Conservation (phyloP, 2,113 vertebrate species). For the Peromyscus maniculatus region DNA sequence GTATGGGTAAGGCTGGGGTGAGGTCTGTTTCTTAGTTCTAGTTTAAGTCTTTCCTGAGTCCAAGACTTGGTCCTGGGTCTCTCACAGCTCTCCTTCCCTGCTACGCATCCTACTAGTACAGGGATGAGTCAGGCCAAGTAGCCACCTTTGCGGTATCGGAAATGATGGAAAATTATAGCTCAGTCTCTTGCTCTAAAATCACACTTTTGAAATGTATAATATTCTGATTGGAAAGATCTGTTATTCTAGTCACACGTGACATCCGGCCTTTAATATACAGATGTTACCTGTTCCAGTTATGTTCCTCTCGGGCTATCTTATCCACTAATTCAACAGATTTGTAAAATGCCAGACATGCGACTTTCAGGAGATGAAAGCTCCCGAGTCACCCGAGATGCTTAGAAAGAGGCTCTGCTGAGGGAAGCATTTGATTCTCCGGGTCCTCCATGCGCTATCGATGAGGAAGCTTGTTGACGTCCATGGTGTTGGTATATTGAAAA, state of each 20-base stretch:
- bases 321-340: conserved; percentile 29
- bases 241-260: neutral
- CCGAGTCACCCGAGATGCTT: neutral
- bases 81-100: neutral
- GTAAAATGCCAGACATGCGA: neutral
- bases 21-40: neutral
- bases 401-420: neutral
- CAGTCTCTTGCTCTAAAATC: neutral
- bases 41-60: neutral
- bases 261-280: neutral
- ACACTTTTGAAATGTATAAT: neutral
- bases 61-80: neutral
- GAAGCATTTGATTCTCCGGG: neutral
- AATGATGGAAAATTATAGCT: neutral
- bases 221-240: neutral
- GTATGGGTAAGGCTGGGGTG: neutral
- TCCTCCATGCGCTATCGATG: neutral
- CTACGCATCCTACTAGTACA: neutral
- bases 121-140: neutral
- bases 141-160: neutral
- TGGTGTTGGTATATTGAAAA: neutral
- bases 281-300: neutral
- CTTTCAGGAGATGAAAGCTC: neutral
- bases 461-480: neutral
- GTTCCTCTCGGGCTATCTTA: neutral